Base-by-base conservation (phyloP, 92 coral and sea anemone genomes). In the Heteractis magnifica region DNA sequence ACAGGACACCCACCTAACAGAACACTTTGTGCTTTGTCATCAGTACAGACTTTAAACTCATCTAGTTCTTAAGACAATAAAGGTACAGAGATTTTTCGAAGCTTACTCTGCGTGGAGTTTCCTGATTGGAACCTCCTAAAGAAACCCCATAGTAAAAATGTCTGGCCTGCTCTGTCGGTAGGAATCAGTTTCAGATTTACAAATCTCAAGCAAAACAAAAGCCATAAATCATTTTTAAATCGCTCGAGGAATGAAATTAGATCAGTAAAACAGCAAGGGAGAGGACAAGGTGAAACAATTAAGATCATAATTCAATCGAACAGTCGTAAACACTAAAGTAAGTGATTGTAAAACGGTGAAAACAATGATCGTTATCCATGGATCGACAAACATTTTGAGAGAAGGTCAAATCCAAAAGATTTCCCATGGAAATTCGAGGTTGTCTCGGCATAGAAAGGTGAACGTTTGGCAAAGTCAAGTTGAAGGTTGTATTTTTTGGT, bases 281-380 rank as follows among this genome's bases (percentile, higher is more conserved):
- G 44, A 68, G 49, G 48, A 68, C 73, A 26, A 26, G 73, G 73
- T 68, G 73, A 68, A 68, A 68, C 14, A 5, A 68, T 11, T 11
- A 4, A 23, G 44, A 68, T 21, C 49, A 68, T 34, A 68, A 23
- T 68, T 68, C 73, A 48, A 68, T 14, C 73, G 23, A 68, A 26
- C 11, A 68, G 49, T 68, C 49, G 49, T 71, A 19, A 51, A 68
- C 65, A 71, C 76, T 13, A 13, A 81, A 51, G 13, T 81, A 81
- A 81, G 62, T 15, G 84, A 50, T 68, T 68, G 84, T 81, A 81
- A 81, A 81, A 81, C 65, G 84, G 19, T 7, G 49, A 51, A 44
- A 81, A 81, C 84, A 68, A 81, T 81, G 77, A 68, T 51, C 20
- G 84, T 51, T 68, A 81, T 81, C 73, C 51, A 11, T 70, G 84